phyloP scores from a whole-genome alignment of 2,113 vertebrate species.

The Smithornis capensis region DNA sequence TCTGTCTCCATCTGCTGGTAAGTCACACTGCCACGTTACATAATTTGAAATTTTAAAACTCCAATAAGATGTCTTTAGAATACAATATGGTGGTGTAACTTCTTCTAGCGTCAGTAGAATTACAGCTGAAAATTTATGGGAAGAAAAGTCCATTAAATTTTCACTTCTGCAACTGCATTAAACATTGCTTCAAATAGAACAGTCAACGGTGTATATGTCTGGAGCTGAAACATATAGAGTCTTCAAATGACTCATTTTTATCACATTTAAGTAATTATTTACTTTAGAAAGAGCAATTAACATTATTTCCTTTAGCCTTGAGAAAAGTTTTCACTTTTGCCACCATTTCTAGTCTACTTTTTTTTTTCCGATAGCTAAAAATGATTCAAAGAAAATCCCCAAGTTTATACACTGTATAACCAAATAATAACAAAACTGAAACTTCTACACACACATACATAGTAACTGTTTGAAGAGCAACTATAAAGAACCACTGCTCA shows the following conservation, averaged over 20 bases:
- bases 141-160: neutral
- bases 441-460: neutral
- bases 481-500: neutral
- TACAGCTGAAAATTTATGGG: neutral
- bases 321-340: neutral
- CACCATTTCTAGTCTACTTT: neutral
- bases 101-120: neutral
- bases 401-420: conserved; percentile 29
- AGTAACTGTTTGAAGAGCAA: neutral
- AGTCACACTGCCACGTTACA: neutral
- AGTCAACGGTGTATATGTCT: neutral
- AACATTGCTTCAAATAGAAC: neutral
- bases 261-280: neutral
- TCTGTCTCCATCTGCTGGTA: neutral
- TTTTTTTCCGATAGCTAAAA: neutral
- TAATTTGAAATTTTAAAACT: neutral
- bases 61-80: neutral
- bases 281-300: neutral
- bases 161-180: neutral
- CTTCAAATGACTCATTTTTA: neutral
- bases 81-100: neutral
- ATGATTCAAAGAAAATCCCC: conserved; percentile 21
- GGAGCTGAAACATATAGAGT: neutral
- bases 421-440: conserved; percentile 36
- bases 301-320: neutral